Conservation (phyloP, 2,888 invertebrate genomes). For the Rosalia funebris region DNA sequence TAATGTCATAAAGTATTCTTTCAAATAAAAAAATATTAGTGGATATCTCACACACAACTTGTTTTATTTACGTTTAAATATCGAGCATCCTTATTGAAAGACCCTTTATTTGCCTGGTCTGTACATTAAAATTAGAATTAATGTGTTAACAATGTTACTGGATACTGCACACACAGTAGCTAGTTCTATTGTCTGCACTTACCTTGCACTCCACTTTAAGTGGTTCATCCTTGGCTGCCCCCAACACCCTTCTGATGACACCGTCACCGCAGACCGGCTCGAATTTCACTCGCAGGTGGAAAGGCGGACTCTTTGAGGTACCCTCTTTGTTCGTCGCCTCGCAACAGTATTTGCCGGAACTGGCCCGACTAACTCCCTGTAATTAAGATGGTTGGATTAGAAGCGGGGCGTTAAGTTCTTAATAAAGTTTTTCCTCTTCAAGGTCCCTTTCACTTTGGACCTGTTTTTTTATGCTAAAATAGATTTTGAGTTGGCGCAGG, state of each 20-base stretch:
- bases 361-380: conserved; percentile 76
- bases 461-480: too few species aligned
- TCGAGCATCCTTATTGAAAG: too few species aligned
- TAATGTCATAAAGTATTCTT: too few species aligned
- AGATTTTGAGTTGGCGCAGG: too few species aligned
- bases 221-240: conserved; percentile 69
- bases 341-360: conserved; percentile 81
- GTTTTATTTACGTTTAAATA: too few species aligned
- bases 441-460: background rate
- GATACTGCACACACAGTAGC: too few species aligned
- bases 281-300: conserved; percentile 79
- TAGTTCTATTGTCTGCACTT: conserved; percentile 40
- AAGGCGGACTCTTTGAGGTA: conserved; percentile 77
- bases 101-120: too few species aligned
- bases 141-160: too few species aligned
- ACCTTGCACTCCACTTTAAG: conserved; percentile 66
- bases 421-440: background rate
- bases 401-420: conserved; percentile 2
- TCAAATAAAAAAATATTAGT: too few species aligned
- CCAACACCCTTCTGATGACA: conserved; percentile 63
- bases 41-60: too few species aligned
- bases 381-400: conserved; percentile 55
- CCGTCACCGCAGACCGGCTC: conserved; percentile 67
- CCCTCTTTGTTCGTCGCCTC: conserved; percentile 82
- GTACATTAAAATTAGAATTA: too few species aligned